Base-by-base conservation (phyloP, 2,113 vertebrate species). In the Clarias magur region DNA sequence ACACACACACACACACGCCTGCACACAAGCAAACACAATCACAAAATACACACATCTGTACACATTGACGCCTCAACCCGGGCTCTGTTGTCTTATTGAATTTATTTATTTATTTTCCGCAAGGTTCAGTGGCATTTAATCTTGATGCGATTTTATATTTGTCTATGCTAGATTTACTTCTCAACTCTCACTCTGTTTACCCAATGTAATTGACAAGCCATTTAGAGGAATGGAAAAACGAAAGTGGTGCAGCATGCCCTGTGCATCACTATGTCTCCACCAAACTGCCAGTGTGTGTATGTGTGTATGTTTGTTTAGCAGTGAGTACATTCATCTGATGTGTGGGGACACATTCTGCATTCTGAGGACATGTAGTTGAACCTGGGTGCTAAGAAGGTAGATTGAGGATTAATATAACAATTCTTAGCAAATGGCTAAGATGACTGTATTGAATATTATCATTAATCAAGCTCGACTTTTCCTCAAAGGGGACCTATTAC, bases 141-240 rank as follows among this genome's bases (percentile, higher is more conserved):
- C 88, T 91, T 90, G 84, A 89, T 90, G 76, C 56, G 25, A 56
- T 90, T 89, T 92, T 90, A 86, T 90, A 90, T 92, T 90, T 92
- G 89, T 88, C 91, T 89, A 84, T 25, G 85, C 84, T 89, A 91
- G 92, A 92, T 92, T 92, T 91, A 91, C 90, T 91, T 86, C 70
- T 85, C 84, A 85, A 83, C 91, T 88, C 89, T 87, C 63, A 76
- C 87, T 86, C 90, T 88, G 91, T 91, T 92, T 92, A 91, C 88
- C 87, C 87, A 87, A 86, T 86, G 90, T 92, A 91, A 92, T 92
- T 92, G 89, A 90, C 90, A 91, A 89, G 88, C 88, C 86, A 90
- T 90, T 92, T 90, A 88, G 86, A 86, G 86, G 68, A 85, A 90
- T 88, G 85, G 89, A 89, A 85, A 88, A 87, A 88, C 79, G 83